Conservation (phyloP, 2,797 vertebrate genomes). For the Serranus cabrilla region DNA sequence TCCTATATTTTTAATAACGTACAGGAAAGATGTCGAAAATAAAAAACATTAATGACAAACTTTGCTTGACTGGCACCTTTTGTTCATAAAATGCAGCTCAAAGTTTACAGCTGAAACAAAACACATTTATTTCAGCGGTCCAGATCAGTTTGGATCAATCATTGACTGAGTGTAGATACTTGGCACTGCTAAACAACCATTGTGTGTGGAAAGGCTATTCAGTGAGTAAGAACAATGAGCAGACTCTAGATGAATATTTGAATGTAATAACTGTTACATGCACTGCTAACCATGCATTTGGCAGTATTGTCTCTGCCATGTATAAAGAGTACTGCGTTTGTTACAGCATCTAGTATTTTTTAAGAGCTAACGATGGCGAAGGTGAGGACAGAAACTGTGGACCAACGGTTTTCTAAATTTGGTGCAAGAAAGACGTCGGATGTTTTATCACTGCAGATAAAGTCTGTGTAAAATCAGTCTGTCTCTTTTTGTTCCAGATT, state of each 20-base stretch:
- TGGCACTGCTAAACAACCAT: constrained; percentile 56
- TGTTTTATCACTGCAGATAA: not conserved
- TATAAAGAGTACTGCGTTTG: constrained; percentile 65
- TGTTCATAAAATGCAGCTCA: not conserved
- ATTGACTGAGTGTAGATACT: constrained; percentile 33
- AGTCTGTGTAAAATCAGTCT: not conserved
- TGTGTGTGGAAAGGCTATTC: constrained; percentile 59
- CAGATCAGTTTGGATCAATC: constrained; percentile 26
- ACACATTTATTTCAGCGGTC: not conserved
- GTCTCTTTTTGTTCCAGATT: constrained; percentile 44
- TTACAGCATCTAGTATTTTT: constrained; percentile 22
- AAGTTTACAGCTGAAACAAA: constrained; percentile 2
- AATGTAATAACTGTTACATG: constrained; percentile 65
- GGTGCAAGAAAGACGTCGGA: not conserved
- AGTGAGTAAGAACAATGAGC: constrained; percentile 65
- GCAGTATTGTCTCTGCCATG: constrained; percentile 57
- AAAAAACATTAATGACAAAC: not conserved
- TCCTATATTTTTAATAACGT: too few species aligned
- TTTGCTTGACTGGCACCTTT: not conserved
- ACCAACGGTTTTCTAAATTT: not conserved
- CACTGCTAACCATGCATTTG: constrained; percentile 60
- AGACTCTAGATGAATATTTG: constrained; percentile 64
- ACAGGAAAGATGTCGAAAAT: not conserved
- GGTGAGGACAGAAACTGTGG: constrained; percentile 41
- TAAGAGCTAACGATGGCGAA: constrained; percentile 58